Evolutionary conservation across 2,113 vertebrate species (phyloP).

Genomic region (Pterocles burchelli): DNA sequence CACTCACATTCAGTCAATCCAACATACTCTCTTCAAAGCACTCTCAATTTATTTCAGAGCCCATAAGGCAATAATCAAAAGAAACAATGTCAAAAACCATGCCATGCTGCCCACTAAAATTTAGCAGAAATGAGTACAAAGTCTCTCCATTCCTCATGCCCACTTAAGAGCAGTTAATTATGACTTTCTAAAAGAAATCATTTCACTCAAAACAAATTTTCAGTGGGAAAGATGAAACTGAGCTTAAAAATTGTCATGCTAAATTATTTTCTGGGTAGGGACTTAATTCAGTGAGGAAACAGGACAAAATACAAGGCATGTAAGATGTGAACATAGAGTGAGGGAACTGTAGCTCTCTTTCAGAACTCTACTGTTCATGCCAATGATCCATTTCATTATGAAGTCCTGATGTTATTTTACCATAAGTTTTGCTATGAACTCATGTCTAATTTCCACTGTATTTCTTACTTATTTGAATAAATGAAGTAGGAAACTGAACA

Average conservation of each 20-base stretch:
- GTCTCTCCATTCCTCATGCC: neutral
- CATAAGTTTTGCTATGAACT: neutral
- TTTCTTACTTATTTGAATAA: neutral
- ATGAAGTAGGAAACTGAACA: neutral
- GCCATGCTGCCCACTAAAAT: neutral
- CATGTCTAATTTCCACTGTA: neutral
- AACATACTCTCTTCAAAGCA: neutral
- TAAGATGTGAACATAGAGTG: neutral
- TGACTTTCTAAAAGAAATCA: neutral
- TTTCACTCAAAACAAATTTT: neutral
- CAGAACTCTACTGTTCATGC: neutral
- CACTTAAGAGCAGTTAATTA: neutral
- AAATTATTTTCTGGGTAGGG: neutral
- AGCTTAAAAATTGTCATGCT: neutral
- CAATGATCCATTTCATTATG: neutral
- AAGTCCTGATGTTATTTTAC: neutral
- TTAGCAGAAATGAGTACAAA: neutral
- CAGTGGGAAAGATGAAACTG: neutral
- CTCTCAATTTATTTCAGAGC: neutral
- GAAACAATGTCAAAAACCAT: neutral
- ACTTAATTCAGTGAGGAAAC: neutral
- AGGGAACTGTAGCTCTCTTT: neutral
- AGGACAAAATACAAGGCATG: neutral
- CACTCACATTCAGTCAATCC: neutral
- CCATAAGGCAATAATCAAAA: conserved; percentile 1